A percentile compares a stretch with the other conserved stretches of the same genome.
Conservation (phyloP, 2,113 vertebrate species). For the Malurus elegans region DNA sequence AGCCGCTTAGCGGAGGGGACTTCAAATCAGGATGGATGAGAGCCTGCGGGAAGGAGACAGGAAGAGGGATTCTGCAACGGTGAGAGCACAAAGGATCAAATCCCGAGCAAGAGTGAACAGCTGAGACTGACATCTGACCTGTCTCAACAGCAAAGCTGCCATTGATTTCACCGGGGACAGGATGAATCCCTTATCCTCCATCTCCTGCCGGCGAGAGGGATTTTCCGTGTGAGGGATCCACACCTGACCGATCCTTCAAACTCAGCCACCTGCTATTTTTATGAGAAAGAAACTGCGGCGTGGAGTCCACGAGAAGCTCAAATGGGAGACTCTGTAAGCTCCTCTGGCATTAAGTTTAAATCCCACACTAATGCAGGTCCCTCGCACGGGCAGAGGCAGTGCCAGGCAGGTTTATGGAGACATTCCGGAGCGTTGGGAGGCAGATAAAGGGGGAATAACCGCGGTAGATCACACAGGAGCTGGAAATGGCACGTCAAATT, state of each 20-base stretch:
- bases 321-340: slow-evolving; percentile 14
- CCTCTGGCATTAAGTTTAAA: slow-evolving; percentile 17
- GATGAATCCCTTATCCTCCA: slow-evolving; percentile 35
- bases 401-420: slow-evolving; percentile 43
- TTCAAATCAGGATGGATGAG: slow-evolving; percentile 65
- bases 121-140: slow-evolving; percentile 57
- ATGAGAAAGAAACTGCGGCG: not conserved
- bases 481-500: slow-evolving; percentile 51
- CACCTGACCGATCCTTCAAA: slow-evolving; percentile 19
- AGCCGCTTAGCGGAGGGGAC: slow-evolving; percentile 52
- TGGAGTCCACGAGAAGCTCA: slow-evolving; percentile 31
- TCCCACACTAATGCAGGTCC: slow-evolving; percentile 2
- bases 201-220: not conserved
- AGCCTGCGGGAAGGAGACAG: slow-evolving; percentile 43
- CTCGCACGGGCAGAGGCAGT: not conserved
- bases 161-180: not conserved
- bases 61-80: slow-evolving; percentile 49
- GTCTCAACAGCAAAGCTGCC: slow-evolving; percentile 27
- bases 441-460: slow-evolving; percentile 42
- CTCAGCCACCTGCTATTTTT: not conserved
- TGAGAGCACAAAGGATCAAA: slow-evolving; percentile 53
- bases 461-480: slow-evolving; percentile 45
- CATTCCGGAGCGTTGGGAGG: not conserved
- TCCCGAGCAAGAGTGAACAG: slow-evolving; percentile 7
- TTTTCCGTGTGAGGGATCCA: slow-evolving; percentile 46